These are phyloP conservation scores for Cyanistes caeruleus DNA, from an alignment of 2,113 vertebrate genomes.

Conservation along the genomic window DNA sequence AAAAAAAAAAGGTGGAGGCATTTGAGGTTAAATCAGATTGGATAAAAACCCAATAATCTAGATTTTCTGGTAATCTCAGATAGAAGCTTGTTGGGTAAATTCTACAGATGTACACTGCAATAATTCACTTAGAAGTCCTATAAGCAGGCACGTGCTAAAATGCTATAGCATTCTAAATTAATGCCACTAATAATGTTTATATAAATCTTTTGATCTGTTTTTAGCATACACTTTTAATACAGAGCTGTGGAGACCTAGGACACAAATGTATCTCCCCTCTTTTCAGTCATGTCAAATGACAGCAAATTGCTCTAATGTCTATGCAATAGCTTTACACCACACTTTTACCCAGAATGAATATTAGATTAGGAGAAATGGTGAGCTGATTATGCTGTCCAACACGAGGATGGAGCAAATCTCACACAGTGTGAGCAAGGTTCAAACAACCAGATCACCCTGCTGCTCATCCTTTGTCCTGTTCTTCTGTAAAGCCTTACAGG, in stretches of 20 bases:
- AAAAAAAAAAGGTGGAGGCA: background rate
- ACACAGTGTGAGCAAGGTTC: background rate
- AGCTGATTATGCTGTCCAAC: background rate
- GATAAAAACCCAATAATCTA: background rate
- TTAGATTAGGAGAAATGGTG: background rate
- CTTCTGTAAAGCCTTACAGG: background rate
- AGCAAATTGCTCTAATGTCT: background rate
- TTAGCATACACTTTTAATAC: background rate
- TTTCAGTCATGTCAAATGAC: background rate
- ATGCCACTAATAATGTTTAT: background rate
- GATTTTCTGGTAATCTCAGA: background rate
- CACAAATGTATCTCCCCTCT: background rate
- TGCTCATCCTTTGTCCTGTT: background rate
- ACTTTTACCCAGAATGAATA: background rate
- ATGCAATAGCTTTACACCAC: background rate
- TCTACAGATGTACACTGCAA: background rate
- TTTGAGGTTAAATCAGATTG: background rate
- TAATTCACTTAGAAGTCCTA: background rate
- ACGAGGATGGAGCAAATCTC: background rate
- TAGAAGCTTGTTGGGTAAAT: background rate
- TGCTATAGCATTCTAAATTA: background rate
- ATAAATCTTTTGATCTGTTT: background rate
- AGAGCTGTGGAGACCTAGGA: background rate
- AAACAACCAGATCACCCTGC: rapidly evolving
- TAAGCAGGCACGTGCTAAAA: background rate